These are phyloP conservation scores for Oscheius onirici DNA, from an alignment of 2,888 invertebrate species.

Conservation along the genomic window DNA sequence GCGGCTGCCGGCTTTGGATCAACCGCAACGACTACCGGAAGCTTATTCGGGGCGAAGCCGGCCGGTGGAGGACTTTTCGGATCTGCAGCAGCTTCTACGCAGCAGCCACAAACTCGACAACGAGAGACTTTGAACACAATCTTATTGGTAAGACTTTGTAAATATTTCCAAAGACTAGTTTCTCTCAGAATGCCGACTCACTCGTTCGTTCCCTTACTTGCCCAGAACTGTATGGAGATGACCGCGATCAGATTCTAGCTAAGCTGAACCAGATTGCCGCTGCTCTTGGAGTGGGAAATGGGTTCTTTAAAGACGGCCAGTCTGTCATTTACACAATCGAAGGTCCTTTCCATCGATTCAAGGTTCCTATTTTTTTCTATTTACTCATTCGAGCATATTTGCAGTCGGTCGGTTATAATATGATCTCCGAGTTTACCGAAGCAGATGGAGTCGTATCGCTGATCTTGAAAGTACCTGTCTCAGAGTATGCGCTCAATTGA, in stretches of 20 bases:
- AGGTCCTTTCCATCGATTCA: constrained; percentile 91
- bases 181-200: constrained; percentile 47
- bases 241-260: constrained; percentile 89
- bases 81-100: constrained; percentile 2
- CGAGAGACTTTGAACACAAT: constrained; percentile 30
- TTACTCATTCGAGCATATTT: no score
- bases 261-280: constrained; percentile 82
- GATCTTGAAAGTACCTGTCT: constrained; percentile 81
- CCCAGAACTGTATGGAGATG: constrained; percentile 85
- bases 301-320: constrained; percentile 54
- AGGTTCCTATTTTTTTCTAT: no score
- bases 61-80: constrained; percentile 34
- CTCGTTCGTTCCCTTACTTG: constrained; percentile 70
- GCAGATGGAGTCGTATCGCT: constrained; percentile 90
- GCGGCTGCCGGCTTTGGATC: constrained; percentile 19
- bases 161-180: no score
- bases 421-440: constrained; percentile 85
- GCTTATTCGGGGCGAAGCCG: constrained; percentile 31
- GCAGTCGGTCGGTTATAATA: constrained; percentile 87
- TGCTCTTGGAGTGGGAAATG: constrained; percentile 72
- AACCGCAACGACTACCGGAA: constrained; percentile 6
- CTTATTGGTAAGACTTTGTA: no score
- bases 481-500: constrained; percentile 3
- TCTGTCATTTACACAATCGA: constrained; percentile 50
- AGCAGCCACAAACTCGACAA: constrained; percentile 23